Evolutionary conservation across 2,888 invertebrate genomes (phyloP).

Genomic region (Diaperis boleti): DNA sequence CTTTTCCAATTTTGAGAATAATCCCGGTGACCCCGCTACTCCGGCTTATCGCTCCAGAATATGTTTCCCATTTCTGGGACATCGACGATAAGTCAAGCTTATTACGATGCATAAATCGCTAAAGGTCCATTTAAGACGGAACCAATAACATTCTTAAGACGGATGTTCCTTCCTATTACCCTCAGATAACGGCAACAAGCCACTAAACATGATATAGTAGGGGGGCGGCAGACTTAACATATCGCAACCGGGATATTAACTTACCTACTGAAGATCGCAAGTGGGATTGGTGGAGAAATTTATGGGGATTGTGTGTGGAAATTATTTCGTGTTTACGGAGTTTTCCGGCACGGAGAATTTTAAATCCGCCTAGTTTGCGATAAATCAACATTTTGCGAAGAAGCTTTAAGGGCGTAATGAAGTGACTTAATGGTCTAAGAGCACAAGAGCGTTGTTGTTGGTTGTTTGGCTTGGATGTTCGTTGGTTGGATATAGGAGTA

Average conservation of each 20-base stretch:
- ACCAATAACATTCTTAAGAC: constrained; percentile 61
- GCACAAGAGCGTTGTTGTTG: too few relatives aligned
- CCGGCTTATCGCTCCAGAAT: constrained; percentile 42
- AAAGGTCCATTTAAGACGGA: constrained; percentile 58
- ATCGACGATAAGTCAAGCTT: constrained; percentile 50
- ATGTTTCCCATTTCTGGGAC: constrained; percentile 43
- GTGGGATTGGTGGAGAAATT: constrained; percentile 35
- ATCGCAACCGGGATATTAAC: constrained; percentile 47
- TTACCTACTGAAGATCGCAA: constrained; percentile 38
- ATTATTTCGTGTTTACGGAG: constrained; percentile 28
- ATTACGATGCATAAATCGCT: constrained; percentile 59
- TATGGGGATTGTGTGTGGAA: constrained; percentile 34
- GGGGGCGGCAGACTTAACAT: constrained; percentile 47
- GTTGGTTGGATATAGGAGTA: too few relatives aligned
- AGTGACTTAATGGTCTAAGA: too few relatives aligned
- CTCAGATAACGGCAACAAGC: constrained; percentile 59
- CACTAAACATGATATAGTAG: constrained; percentile 63
- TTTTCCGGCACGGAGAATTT: neutral
- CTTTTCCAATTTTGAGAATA: constrained; percentile 57
- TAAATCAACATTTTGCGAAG: neutral
- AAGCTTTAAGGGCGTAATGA: too few relatives aligned
- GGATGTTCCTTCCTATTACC: constrained; percentile 60
- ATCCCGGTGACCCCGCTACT: constrained; percentile 45
- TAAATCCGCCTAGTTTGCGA: constrained; percentile 6
- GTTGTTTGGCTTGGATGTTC: too few relatives aligned